phyloP scores from a whole-genome alignment of 2,113 vertebrate species.

The Enhydra lutris region DNA sequence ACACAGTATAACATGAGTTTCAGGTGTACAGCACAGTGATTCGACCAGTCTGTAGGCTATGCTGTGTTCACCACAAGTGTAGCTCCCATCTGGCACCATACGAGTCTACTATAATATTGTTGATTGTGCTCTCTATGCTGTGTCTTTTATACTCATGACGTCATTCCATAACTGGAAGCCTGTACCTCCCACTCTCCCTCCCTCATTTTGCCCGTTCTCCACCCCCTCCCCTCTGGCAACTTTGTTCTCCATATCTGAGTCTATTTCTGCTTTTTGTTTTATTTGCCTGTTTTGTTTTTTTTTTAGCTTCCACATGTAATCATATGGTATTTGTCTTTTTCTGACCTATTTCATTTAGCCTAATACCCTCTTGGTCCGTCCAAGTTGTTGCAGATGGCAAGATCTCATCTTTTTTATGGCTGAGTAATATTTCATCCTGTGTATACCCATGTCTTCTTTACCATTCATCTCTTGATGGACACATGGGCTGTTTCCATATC shows the following conservation, averaged over 20 bases:
- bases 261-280: background rate
- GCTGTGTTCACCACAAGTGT: background rate
- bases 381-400: background rate
- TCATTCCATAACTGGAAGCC: background rate
- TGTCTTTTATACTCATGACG: background rate
- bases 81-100: background rate
- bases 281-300: background rate
- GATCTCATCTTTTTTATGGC: background rate
- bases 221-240: background rate
- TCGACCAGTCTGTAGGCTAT: background rate
- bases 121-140: background rate
- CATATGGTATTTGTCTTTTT: background rate
- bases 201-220: background rate
- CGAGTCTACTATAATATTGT: fast-evolving
- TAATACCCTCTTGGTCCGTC: background rate
- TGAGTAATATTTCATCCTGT: background rate
- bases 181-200: background rate
- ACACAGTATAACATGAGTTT: background rate
- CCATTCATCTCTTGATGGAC: background rate
- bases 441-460: background rate
- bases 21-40: background rate
- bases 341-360: background rate
- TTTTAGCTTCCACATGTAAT: background rate
- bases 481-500: background rate
- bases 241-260: background rate